A percentile compares a stretch with the other conserved stretches of the same genome.
Evolutionary conservation across 92 coral and sea anemone genomes (phyloP).

Genomic region (Palythoa grandiflora): DNA sequence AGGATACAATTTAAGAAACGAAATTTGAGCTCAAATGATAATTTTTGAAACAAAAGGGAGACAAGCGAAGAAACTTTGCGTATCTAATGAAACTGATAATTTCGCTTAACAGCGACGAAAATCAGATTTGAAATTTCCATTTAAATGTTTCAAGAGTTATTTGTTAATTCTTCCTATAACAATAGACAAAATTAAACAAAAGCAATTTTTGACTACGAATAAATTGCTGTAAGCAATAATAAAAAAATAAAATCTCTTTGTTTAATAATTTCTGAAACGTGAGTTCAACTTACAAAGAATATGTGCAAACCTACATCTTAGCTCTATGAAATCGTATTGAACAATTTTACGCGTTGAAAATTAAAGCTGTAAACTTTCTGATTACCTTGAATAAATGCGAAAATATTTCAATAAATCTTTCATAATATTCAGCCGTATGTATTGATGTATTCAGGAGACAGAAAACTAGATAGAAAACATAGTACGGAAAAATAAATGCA

Average conservation of each 20-base stretch:
- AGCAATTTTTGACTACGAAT: background rate
- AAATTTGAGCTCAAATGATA: background rate
- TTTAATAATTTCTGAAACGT: background rate
- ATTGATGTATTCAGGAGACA: no score
- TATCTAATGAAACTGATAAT: background rate
- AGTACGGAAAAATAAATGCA: background rate
- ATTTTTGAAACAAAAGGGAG: background rate
- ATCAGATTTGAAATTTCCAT: background rate
- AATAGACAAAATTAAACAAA: constrained; percentile 1
- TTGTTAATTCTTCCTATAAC: background rate
- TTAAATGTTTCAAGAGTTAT: background rate
- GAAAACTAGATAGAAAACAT: no score
- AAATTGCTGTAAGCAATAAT: background rate
- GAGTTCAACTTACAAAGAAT: background rate
- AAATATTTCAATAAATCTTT: no score
- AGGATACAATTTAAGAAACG: background rate
- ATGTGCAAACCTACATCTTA: background rate
- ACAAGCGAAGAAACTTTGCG: background rate
- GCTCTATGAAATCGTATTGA: no score
- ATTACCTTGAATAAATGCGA: no score
- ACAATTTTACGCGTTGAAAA: no score
- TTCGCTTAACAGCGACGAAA: background rate
- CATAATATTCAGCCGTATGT: no score
- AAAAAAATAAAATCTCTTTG: background rate
- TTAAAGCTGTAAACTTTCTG: no score